phyloP scores from a whole-genome alignment of 2,113 vertebrate genomes.

The Sterna hirundo region DNA sequence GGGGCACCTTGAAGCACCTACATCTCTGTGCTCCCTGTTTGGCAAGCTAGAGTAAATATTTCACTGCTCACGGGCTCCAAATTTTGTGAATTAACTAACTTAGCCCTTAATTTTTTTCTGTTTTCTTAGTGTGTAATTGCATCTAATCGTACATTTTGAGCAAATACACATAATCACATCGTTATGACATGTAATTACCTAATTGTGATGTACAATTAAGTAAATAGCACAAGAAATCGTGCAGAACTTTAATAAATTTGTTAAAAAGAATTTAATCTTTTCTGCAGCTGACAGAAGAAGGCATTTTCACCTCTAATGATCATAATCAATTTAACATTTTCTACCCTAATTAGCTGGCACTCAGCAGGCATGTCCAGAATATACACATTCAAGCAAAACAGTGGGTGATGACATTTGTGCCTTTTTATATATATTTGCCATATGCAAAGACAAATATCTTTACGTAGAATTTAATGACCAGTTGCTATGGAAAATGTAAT shows the following conservation, averaged over 20 bases:
- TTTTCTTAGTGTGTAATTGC: conserved; percentile 43
- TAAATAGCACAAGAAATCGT: conserved; percentile 48
- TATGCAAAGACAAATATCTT: background rate
- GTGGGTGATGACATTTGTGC: background rate
- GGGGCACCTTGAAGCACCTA: background rate
- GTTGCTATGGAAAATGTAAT: background rate
- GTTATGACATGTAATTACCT: conserved; percentile 54
- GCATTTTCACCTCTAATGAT: conserved; percentile 19
- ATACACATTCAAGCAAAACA: background rate
- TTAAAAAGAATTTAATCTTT: conserved; percentile 29
- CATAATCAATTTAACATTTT: conserved; percentile 30
- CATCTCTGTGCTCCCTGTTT: background rate
- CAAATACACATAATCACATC: conserved; percentile 55
- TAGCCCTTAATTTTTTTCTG: background rate
- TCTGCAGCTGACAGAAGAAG: background rate
- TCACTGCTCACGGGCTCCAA: background rate
- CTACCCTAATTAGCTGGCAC: background rate
- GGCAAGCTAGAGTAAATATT: background rate
- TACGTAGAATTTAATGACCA: background rate
- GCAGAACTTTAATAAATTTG: conserved; percentile 43
- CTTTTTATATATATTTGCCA: background rate
- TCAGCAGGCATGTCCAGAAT: background rate
- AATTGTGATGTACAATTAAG: conserved; percentile 54
- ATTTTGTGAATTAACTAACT: conserved; percentile 3
- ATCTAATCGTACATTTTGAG: conserved; percentile 49